These are phyloP conservation scores for Bruchidius siliquastri DNA, from an alignment of 2,888 invertebrate species.

Conservation along the genomic window DNA sequence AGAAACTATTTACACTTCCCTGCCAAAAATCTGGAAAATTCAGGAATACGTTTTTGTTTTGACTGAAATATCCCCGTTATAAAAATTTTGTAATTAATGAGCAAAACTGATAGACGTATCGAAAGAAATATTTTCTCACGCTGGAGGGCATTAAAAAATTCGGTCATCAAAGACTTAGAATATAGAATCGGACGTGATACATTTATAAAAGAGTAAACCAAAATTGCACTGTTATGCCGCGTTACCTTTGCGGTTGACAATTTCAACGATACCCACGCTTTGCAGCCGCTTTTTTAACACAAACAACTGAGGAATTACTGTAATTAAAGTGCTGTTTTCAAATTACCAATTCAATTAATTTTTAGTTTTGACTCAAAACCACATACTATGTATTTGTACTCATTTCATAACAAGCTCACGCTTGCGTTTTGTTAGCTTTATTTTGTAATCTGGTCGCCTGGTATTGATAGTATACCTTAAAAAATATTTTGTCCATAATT, in stretches of 20 bases:
- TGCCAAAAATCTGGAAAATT: too few relatives aligned
- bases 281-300: not conserved
- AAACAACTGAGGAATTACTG: not conserved
- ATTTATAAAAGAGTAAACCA: not conserved
- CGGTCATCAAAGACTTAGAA: not conserved
- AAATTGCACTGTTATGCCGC: not conserved
- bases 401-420: too few relatives aligned
- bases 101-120: not conserved
- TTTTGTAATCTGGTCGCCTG: too few relatives aligned
- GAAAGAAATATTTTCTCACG: not conserved
- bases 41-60: not conserved
- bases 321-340: not conserved
- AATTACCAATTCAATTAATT: not conserved
- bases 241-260: not conserved
- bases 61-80: not conserved
- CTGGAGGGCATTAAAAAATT: not conserved
- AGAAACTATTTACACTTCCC: too few relatives aligned
- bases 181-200: not conserved
- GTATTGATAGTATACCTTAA: too few relatives aligned
- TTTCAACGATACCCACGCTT: not conserved
- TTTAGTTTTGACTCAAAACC: not conserved
- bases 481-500: too few relatives aligned
- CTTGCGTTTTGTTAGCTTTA: too few relatives aligned
- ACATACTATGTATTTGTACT: not conserved
- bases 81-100: not conserved